Percentiles rank a stretch among this genome's conserved stretches.
phyloP scores from a whole-genome alignment of 1,140 invertebrate genomes.

The Leptinotarsa defecta region DNA sequence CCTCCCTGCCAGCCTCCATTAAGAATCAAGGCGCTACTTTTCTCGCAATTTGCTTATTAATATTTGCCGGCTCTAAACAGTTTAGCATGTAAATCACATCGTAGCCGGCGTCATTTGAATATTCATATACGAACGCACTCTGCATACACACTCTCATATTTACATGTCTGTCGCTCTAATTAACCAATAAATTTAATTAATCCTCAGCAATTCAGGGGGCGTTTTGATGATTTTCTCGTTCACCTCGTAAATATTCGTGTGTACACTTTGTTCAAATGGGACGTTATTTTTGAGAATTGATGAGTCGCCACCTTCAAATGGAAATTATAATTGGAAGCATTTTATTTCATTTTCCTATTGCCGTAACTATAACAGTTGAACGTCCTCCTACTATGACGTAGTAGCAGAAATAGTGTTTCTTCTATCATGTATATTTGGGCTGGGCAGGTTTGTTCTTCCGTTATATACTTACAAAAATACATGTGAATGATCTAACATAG shows the following conservation, averaged over 20 bases:
- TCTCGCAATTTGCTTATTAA: conserved; percentile 36
- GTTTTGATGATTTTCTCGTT: background rate
- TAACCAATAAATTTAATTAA: conserved; percentile 44
- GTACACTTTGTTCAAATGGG: background rate
- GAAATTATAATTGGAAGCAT: too few species aligned
- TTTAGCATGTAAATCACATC: conserved; percentile 43
- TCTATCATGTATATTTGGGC: too few species aligned
- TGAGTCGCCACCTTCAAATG: too few species aligned
- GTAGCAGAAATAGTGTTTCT: too few species aligned
- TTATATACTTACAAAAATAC: too few species aligned
- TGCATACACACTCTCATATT: conserved; percentile 40
- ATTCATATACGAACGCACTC: conserved; percentile 38
- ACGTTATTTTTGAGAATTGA: too few species aligned
- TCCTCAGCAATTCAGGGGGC: conserved; percentile 13
- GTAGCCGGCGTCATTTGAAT: conserved; percentile 35
- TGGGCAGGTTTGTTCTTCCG: too few species aligned
- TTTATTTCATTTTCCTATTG: too few species aligned
- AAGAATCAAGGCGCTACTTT: conserved; percentile 4
- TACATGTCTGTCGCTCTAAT: conserved; percentile 39
- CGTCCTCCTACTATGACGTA: too few species aligned
- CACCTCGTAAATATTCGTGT: background rate
- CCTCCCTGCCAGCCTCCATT: too few species aligned
- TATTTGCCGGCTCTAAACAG: conserved; percentile 37
- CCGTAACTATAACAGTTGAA: too few species aligned
- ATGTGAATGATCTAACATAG: too few species aligned